Evolutionary conservation across 2,888 invertebrate genomes (phyloP).

Genomic region (Orthonychiurus folsomi): DNA sequence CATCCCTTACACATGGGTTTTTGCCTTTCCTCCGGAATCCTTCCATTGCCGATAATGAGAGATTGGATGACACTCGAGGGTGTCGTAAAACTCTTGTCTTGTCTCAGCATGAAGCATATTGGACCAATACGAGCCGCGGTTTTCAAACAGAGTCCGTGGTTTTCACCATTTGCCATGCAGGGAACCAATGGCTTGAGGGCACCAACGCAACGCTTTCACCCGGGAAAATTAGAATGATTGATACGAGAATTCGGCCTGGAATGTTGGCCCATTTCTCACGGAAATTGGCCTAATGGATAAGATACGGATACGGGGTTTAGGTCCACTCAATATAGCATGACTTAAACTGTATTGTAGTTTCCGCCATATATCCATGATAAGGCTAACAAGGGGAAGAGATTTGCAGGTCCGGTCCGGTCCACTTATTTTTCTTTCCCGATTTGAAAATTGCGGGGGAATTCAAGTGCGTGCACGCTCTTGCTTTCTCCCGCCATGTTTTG

Average conservation of each 20-base stretch:
- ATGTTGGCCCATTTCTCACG: background rate
- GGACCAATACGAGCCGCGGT: background rate
- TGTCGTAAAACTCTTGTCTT: slow-evolving; percentile 27
- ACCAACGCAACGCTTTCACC: background rate
- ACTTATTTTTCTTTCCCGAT: no score
- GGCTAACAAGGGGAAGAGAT: no score
- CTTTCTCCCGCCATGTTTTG: background rate
- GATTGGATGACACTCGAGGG: slow-evolving; percentile 38
- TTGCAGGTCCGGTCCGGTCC: no score
- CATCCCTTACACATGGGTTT: no score
- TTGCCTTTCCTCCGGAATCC: no score
- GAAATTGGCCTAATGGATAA: background rate
- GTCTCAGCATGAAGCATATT: no score
- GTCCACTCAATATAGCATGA: background rate
- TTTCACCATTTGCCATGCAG: background rate
- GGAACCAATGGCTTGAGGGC: background rate
- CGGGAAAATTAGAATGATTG: background rate
- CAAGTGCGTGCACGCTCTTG: background rate
- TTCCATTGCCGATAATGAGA: slow-evolving; percentile 39
- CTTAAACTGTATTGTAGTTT: background rate
- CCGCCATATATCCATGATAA: no score
- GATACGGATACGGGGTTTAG: no score
- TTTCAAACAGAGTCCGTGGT: background rate
- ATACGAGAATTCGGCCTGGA: background rate
- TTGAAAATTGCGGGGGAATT: no score